These are phyloP conservation scores for Lamellibrachia luymesi DNA, from an alignment of 1,140 invertebrate genomes.

Conservation along the genomic window DNA sequence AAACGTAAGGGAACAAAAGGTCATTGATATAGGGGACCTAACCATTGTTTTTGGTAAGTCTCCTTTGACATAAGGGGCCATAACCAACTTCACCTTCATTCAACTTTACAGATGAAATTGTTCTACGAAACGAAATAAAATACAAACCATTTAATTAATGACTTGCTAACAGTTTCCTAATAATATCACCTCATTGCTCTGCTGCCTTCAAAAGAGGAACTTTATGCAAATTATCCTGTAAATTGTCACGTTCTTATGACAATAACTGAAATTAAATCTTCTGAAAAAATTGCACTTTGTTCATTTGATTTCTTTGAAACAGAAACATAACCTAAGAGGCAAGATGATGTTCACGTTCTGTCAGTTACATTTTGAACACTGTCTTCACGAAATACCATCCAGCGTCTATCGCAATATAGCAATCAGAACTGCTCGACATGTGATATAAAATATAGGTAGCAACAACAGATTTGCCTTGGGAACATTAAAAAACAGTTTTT, in stretches of 20 bases:
- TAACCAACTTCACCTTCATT: not conserved
- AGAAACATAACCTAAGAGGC: not conserved
- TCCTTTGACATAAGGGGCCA: not conserved
- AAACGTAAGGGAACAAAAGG: not conserved
- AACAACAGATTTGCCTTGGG: too few relatives aligned
- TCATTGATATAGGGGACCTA: not conserved
- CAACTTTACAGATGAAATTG: not conserved
- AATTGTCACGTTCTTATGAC: not conserved
- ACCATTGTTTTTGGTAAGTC: not conserved
- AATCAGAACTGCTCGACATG: too few relatives aligned
- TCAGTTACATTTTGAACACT: too few relatives aligned
- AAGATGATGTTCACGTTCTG: not conserved
- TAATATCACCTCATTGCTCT: not conserved
- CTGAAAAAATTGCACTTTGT: not conserved
- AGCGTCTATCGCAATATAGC: too few relatives aligned
- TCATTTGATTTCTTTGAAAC: not conserved
- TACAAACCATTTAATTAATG: not conserved
- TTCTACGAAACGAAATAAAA: not conserved
- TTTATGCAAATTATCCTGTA: not conserved
- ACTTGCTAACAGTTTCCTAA: not conserved
- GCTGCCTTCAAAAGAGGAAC: not conserved
- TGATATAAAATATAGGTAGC: too few relatives aligned
- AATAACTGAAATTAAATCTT: not conserved
- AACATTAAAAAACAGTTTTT: not conserved
- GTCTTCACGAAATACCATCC: too few relatives aligned